Conservation (phyloP, 2,113 vertebrate species). For the Megalops atlanticus region DNA sequence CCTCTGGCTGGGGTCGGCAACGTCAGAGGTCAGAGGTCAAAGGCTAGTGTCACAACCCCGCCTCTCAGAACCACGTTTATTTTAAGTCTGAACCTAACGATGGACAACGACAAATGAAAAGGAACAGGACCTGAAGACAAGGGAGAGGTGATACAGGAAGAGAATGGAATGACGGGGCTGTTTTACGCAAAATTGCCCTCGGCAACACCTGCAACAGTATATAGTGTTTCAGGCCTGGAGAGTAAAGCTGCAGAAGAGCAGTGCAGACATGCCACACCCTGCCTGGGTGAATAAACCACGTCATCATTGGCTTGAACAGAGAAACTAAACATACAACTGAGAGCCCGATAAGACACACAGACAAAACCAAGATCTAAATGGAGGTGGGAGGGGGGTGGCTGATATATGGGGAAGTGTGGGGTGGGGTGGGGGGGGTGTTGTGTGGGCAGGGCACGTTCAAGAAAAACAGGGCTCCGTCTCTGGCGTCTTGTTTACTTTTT, state of each 20-base stretch:
- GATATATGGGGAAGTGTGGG: not conserved
- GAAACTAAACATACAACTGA: not conserved
- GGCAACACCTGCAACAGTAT: not conserved
- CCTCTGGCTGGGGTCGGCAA: not conserved
- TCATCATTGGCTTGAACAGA: not conserved
- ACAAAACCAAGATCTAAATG: conserved; percentile 15
- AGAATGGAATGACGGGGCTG: not conserved
- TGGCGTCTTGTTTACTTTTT: conserved; percentile 23
- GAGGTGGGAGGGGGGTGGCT: too few species aligned
- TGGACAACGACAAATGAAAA: conserved; percentile 48
- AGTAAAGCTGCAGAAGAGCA: not conserved
- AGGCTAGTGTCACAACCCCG: conserved; percentile 31
- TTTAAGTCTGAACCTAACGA: conserved; percentile 46
- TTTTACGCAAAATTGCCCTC: not conserved
- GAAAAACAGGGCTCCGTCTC: conserved; percentile 10
- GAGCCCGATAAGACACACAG: not conserved
- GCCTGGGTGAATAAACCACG: not conserved
- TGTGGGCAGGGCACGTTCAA: conserved; percentile 3
- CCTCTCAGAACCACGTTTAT: conserved; percentile 47
- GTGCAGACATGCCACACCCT: not conserved
- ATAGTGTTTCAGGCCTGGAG: not conserved
- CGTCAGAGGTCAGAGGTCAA: conserved; percentile 33
- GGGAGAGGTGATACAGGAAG: not conserved
- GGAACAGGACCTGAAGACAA: not conserved
- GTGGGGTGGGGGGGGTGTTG: too few species aligned